Evolutionary conservation across 2,888 invertebrate species (phyloP).

Genomic region (Cryptosula pallasiana): DNA sequence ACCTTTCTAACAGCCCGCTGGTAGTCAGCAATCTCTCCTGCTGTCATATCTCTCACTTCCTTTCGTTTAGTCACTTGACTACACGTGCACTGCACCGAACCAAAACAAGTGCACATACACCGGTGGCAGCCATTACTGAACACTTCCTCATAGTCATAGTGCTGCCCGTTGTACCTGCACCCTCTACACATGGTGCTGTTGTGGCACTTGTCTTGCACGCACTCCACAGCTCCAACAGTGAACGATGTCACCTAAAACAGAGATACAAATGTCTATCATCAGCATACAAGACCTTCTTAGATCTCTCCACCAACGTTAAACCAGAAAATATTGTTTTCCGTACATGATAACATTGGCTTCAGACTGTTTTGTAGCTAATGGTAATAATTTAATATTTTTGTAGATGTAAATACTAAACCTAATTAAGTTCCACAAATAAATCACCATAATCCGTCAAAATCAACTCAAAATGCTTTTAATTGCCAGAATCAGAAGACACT

Average conservation of each 20-base stretch:
- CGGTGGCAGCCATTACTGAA: constrained; percentile 27
- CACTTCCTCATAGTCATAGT: constrained; percentile 30
- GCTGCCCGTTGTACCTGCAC: constrained; percentile 39
- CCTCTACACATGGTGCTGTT: constrained; percentile 40
- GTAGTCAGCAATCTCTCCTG: constrained; percentile 38
- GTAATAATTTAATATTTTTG: too few relatives aligned
- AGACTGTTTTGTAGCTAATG: too few relatives aligned
- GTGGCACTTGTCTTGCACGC: constrained; percentile 31
- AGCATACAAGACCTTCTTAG: too few relatives aligned
- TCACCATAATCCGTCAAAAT: too few relatives aligned
- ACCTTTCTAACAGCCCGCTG: constrained; percentile 41
- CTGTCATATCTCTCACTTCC: constrained; percentile 44
- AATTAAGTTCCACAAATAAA: too few relatives aligned
- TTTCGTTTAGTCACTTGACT: constrained; percentile 35
- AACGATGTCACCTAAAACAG: constrained; percentile 36
- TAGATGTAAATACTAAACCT: too few relatives aligned
- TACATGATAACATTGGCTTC: too few relatives aligned
- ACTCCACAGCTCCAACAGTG: constrained; percentile 32
- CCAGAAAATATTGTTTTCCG: too few relatives aligned
- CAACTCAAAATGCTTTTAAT: too few relatives aligned
- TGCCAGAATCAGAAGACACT: too few relatives aligned
- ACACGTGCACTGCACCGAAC: constrained; percentile 34
- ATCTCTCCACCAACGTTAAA: too few relatives aligned
- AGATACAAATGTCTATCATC: too few relatives aligned
- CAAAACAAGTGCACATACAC: constrained; percentile 28